Conservation (phyloP, 2,888 invertebrate genomes). For the Rhimphoctona megacephalus region DNA sequence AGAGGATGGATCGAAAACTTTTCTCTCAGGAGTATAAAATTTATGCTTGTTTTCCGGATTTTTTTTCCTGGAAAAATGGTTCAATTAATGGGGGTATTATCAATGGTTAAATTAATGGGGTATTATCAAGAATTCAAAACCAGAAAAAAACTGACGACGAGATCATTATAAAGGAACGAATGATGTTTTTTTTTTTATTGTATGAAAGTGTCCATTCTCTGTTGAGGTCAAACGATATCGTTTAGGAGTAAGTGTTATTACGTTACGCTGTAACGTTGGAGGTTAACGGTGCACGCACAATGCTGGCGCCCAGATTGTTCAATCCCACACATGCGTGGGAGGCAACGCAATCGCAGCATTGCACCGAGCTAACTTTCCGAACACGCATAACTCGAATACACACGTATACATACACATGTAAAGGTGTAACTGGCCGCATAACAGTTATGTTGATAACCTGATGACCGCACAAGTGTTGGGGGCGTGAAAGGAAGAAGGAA, state of each 20-base stretch:
- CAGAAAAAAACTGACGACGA: background rate
- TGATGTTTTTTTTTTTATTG: slow-evolving; percentile 4
- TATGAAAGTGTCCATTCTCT: slow-evolving; percentile 33
- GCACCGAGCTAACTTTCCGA: slow-evolving; percentile 30
- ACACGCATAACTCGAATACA: slow-evolving; percentile 15
- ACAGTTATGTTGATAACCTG: slow-evolving; percentile 69
- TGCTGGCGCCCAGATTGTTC: slow-evolving; percentile 73
- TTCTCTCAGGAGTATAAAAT: background rate
- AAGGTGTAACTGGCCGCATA: slow-evolving; percentile 43
- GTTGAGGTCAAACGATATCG: slow-evolving; percentile 56
- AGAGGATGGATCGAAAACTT: background rate
- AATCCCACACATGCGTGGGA: slow-evolving; percentile 79
- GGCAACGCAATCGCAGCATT: slow-evolving; percentile 46
- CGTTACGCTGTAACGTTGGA: slow-evolving; percentile 23
- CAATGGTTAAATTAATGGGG: background rate
- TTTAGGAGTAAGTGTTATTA: slow-evolving; percentile 43
- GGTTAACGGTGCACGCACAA: slow-evolving; percentile 70
- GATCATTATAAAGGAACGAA: background rate
- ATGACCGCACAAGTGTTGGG: slow-evolving; percentile 61
- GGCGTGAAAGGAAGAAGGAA: background rate
- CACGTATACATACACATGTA: slow-evolving; percentile 4
- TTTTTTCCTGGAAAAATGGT: background rate
- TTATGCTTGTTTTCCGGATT: background rate
- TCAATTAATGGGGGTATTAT: background rate
- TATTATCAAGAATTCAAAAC: background rate